These are phyloP conservation scores for Macrophya annulata DNA, from an alignment of 2,888 invertebrate species.

Conservation along the genomic window DNA sequence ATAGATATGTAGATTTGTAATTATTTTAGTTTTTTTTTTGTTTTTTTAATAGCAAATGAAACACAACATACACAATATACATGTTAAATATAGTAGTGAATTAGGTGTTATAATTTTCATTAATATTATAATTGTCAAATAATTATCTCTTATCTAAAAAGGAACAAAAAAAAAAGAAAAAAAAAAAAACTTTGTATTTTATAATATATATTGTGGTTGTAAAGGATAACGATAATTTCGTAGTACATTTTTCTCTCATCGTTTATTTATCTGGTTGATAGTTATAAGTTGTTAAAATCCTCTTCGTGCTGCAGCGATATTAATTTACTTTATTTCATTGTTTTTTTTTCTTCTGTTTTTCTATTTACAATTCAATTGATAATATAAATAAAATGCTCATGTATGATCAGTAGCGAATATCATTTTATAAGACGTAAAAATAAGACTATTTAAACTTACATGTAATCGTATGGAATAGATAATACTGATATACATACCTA, in stretches of 20 bases:
- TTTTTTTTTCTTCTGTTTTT: background rate
- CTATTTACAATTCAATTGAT: background rate
- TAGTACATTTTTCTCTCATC: background rate
- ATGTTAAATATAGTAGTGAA: background rate
- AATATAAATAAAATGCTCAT: constrained; percentile 18
- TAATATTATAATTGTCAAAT: constrained; percentile 44
- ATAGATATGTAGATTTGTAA: constrained; percentile 20
- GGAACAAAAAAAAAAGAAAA: constrained; percentile 53
- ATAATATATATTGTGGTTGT: constrained; percentile 86
- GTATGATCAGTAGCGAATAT: constrained; percentile 35
- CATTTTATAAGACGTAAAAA: constrained; percentile 31
- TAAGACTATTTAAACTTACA: constrained; percentile 5
- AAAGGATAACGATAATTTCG: constrained; percentile 77
- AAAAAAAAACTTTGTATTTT: constrained; percentile 14
- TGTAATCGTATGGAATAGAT: constrained; percentile 25
- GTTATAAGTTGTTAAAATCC: background rate
- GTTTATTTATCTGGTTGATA: constrained; percentile 8
- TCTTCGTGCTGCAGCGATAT: background rate
- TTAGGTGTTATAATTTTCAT: constrained; percentile 54
- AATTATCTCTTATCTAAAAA: constrained; percentile 58
- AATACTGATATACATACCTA: background rate
- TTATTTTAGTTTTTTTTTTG: background rate
- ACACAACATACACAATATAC: background rate
- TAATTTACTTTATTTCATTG: background rate
- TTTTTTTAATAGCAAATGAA: constrained; percentile 34